A percentile compares a stretch with the other conserved stretches of the same genome.
These are phyloP conservation scores for Rhynchomys soricoides DNA, from an alignment of 2,113 vertebrate species.

Conservation along the genomic window DNA sequence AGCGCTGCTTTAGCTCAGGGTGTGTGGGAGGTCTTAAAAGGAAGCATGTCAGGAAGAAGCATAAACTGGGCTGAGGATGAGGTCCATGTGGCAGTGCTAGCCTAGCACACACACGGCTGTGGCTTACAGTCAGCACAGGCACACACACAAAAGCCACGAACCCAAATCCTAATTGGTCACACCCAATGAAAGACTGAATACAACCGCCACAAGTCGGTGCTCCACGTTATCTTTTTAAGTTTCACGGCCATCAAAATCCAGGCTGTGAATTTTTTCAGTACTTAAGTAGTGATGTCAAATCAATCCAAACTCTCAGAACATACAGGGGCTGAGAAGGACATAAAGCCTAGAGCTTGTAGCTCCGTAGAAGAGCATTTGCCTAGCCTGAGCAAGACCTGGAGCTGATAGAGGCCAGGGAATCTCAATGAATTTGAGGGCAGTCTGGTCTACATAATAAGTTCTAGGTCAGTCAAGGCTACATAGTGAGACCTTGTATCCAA, in stretches of 20 bases:
- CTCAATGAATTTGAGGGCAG: background rate
- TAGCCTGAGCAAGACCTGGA: background rate
- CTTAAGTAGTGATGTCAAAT: background rate
- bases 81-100: background rate
- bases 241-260: background rate
- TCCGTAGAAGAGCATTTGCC: background rate
- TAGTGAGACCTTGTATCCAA: background rate
- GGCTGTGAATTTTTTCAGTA: constrained; percentile 1
- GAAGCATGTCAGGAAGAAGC: background rate
- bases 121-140: background rate
- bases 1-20: background rate
- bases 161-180: background rate
- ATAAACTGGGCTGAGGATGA: background rate
- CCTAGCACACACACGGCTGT: background rate
- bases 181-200: background rate
- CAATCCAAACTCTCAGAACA: background rate
- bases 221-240: background rate
- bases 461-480: background rate
- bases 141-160: background rate
- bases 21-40: background rate
- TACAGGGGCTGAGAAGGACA: background rate
- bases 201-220: background rate
- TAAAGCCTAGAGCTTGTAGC: no score
- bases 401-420: background rate
- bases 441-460: background rate